Conservation (phyloP, 2,113 vertebrate species). For the Oostethus manadensis region DNA sequence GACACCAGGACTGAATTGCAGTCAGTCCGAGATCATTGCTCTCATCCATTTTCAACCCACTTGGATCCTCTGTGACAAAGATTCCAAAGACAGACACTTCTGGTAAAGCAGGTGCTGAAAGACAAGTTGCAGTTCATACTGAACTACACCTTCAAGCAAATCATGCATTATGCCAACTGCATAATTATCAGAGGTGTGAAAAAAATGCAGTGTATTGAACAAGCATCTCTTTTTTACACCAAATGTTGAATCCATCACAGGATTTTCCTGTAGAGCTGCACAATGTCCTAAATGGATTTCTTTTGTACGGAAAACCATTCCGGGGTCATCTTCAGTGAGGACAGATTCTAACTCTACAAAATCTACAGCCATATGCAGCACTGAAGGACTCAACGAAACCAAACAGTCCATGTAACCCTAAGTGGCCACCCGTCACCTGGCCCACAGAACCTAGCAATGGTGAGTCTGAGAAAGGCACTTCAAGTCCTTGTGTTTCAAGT, state of each 20-base stretch:
- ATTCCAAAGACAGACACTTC: not conserved
- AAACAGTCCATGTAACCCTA: not conserved
- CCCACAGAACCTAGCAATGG: not conserved
- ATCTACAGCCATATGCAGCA: not conserved
- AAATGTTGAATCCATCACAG: not conserved
- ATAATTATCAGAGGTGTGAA: slow-evolving; percentile 3
- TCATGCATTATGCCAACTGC: slow-evolving; percentile 14
- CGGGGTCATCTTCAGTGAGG: not conserved
- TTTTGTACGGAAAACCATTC: not conserved
- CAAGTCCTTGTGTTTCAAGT: slow-evolving; percentile 1
- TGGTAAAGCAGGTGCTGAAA: slow-evolving; percentile 12
- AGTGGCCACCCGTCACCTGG: not conserved
- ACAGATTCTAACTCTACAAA: not conserved
- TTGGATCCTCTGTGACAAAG: not conserved
- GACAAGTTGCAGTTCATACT: slow-evolving; percentile 3
- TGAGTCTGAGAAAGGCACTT: not conserved
- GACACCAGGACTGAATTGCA: slow-evolving; percentile 1
- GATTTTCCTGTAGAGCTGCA: slow-evolving; percentile 3
- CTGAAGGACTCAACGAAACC: not conserved
- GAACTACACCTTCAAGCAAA: slow-evolving; percentile 6
- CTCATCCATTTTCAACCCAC: not conserved
- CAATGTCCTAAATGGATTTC: not conserved
- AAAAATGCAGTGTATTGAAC: not conserved
- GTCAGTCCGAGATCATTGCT: not conserved
- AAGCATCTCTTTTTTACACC: slow-evolving; percentile 6